Conservation (phyloP, 2,888 invertebrate genomes). For the Helobdella robusta region DNA sequence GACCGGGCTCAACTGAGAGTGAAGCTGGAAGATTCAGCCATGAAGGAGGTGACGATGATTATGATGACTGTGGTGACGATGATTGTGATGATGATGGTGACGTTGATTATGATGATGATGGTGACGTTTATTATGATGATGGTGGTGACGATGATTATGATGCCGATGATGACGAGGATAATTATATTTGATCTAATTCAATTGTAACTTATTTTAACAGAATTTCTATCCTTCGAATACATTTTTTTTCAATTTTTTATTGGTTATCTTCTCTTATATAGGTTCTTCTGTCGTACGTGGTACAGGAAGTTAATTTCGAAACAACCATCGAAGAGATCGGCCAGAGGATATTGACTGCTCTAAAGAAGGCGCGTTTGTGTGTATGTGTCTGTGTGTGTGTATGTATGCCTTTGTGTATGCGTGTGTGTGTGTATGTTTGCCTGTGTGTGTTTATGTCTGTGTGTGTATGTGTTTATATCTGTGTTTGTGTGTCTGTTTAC, state of each 20-base stretch:
- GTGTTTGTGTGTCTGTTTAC: too few species aligned
- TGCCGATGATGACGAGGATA: too few species aligned
- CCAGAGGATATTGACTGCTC: constrained; percentile 64
- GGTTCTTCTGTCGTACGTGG: constrained; percentile 24
- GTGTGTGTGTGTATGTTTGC: too few species aligned
- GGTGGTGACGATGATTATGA: too few species aligned
- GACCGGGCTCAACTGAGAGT: constrained; percentile 43
- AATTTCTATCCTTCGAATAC: neutral
- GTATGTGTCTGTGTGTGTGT: too few species aligned
- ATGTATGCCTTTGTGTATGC: too few species aligned
- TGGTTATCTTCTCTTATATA: neutral
- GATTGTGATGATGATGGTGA: neutral
- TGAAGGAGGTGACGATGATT: constrained; percentile 34
- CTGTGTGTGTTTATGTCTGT: too few species aligned
- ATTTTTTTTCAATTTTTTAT: neutral
- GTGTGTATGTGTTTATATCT: too few species aligned
- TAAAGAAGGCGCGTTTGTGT: too few species aligned
- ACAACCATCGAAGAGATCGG: constrained; percentile 59
- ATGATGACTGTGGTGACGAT: neutral
- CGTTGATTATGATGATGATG: neutral
- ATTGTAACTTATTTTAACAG: too few species aligned
- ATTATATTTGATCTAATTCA: too few species aligned
- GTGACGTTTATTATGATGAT: neutral
- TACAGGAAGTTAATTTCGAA: constrained; percentile 8
- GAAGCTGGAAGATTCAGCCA: constrained; percentile 41